These are phyloP conservation scores for Acomys russatus DNA, from an alignment of 2,797 vertebrate genomes.

Conservation along the genomic window DNA sequence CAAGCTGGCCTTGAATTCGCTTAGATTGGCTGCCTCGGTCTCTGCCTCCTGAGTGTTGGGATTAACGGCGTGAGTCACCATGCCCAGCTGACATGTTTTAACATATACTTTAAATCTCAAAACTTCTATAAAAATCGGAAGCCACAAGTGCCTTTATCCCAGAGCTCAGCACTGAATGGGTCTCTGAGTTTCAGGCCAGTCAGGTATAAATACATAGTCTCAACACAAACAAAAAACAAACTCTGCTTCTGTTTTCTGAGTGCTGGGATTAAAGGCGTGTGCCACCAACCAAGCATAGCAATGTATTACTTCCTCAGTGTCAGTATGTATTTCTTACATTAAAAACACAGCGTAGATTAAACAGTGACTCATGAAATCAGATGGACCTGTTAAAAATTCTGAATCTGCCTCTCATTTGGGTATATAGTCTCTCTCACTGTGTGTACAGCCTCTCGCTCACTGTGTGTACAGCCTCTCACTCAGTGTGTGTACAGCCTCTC, in stretches of 20 bases:
- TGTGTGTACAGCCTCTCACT: background rate
- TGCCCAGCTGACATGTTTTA: background rate
- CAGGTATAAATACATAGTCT: background rate
- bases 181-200: background rate
- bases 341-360: background rate
- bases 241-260: background rate
- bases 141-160: background rate
- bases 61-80: background rate
- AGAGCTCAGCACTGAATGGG: background rate
- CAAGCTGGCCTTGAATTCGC: background rate
- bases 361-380: slow-evolving; percentile 3
- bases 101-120: background rate
- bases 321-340: slow-evolving; percentile 55
- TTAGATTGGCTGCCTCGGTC: background rate
- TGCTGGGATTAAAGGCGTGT: background rate
- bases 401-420: background rate
- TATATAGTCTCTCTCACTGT: background rate
- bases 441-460: background rate
- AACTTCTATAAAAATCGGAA: background rate
- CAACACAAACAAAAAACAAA: background rate
- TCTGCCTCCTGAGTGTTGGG: background rate
- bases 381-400: background rate
- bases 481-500: background rate
- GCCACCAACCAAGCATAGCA: background rate
- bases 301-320: background rate